A percentile compares a stretch with the other conserved stretches of the same genome.
Evolutionary conservation across 2,113 vertebrate species (phyloP).

Genomic region (Ia io): DNA sequence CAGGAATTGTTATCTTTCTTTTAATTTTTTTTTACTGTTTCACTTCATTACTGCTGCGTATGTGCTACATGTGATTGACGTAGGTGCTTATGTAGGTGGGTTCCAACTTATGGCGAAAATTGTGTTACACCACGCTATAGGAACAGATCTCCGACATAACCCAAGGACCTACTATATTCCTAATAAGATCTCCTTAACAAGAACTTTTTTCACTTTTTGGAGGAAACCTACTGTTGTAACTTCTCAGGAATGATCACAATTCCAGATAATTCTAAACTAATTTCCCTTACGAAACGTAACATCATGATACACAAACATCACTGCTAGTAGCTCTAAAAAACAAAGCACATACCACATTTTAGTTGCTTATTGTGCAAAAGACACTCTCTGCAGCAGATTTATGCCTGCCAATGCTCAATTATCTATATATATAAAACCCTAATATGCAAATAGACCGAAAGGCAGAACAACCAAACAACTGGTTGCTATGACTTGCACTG

Average conservation of each 20-base stretch:
- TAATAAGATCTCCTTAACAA: not conserved
- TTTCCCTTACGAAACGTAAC: constrained; percentile 44
- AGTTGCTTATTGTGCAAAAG: not conserved
- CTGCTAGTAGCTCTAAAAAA: constrained; percentile 11
- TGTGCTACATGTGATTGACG: no score
- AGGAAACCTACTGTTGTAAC: not conserved
- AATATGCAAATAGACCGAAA: no score
- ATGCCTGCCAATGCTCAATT: not conserved
- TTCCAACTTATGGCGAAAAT: no score
- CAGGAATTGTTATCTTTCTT: no score
- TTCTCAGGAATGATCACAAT: constrained; percentile 12
- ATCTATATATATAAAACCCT: not conserved
- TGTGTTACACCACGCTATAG: no score
- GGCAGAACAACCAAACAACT: no score
- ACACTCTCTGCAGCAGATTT: not conserved
- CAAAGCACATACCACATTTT: not conserved
- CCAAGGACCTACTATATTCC: not conserved
- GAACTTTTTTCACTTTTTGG: constrained; percentile 18
- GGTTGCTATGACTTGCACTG: no score
- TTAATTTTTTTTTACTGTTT: no score
- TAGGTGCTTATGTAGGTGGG: no score
- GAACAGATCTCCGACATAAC: no score
- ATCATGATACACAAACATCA: constrained; percentile 33
- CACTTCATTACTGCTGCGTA: no score
- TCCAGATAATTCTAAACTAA: constrained; percentile 36